phyloP scores from a whole-genome alignment of 2,888 invertebrate species.

The Trichacis sp. region DNA sequence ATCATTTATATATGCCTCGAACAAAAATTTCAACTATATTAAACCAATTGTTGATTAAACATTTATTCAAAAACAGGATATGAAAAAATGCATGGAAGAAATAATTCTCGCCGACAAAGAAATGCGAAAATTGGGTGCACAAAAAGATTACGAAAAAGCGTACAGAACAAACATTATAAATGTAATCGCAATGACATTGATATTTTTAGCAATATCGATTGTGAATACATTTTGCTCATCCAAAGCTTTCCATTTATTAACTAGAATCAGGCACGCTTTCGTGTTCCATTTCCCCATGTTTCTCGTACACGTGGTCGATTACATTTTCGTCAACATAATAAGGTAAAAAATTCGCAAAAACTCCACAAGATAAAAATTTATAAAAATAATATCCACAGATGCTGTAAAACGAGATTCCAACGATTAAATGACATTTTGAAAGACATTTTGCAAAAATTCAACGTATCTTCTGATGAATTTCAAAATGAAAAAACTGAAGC shows the following conservation, averaged over 20 bases:
- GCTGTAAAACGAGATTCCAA: background rate
- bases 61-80: background rate
- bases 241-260: background rate
- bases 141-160: background rate
- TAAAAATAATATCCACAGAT: background rate
- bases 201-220: background rate
- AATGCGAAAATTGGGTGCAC: background rate
- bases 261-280: background rate
- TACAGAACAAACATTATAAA: background rate
- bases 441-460: background rate
- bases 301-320: background rate
- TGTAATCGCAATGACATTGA: background rate
- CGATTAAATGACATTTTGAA: background rate
- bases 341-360: too few species aligned
- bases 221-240: background rate
- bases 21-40: too few species aligned
- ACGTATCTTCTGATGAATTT: background rate
- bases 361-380: background rate
- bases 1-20: too few species aligned
- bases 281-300: constrained; percentile 1
- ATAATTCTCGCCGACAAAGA: background rate
- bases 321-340: background rate
- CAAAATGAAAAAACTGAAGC: background rate
- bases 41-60: too few species aligned
- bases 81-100: background rate